Evolutionary conservation across 1,140 invertebrate genomes (phyloP).

Genomic region (Leptinotarsa texana): DNA sequence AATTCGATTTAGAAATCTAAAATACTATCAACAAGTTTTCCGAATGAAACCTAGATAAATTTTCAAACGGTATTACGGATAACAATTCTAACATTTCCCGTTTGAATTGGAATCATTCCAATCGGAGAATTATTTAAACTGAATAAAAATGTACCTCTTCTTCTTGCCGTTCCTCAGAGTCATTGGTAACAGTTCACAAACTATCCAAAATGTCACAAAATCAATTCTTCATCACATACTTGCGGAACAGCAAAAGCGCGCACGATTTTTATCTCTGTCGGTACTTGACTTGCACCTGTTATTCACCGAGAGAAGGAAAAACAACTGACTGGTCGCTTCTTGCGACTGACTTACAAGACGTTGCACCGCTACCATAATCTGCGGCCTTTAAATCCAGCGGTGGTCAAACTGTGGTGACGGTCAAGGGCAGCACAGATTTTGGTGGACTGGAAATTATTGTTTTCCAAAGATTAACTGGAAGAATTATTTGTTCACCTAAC

Average conservation of each 20-base stretch:
- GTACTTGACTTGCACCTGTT: not conserved
- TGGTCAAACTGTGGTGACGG: not conserved
- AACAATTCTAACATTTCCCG: not conserved
- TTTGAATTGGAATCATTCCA: not conserved
- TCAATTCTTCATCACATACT: not conserved
- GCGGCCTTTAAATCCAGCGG: conserved; percentile 17
- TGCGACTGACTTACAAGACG: not conserved
- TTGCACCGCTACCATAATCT: conserved; percentile 28
- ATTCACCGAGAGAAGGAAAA: not conserved
- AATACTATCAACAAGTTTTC: no score
- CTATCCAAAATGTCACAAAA: not conserved
- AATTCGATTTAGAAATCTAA: no score
- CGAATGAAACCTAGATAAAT: no score
- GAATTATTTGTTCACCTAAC: no score
- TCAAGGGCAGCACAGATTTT: not conserved
- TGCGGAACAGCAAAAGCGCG: not conserved
- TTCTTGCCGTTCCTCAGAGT: not conserved
- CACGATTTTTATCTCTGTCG: not conserved
- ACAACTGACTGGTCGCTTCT: not conserved
- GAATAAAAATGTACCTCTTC: not conserved
- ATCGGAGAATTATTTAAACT: not conserved
- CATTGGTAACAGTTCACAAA: not conserved
- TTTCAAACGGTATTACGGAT: no score
- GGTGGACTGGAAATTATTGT: not conserved
- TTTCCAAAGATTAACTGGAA: not conserved